Conservation (phyloP, 2,113 vertebrate species). For the Poeciliopsis prolifica region DNA sequence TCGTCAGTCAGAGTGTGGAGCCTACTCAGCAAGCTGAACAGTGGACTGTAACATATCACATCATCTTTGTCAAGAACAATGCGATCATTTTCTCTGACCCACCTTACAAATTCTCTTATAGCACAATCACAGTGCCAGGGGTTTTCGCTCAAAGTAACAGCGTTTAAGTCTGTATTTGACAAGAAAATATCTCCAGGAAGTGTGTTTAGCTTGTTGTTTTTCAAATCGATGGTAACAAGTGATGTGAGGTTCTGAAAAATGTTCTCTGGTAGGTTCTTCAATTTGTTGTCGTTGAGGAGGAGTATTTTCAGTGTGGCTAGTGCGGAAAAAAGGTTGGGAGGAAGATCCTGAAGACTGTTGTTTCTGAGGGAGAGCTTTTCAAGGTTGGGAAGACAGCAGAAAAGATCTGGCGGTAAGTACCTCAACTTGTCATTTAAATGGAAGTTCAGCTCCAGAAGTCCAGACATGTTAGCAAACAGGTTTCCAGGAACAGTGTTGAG, state of each 20-base stretch:
- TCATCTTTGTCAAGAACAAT: constrained; percentile 57
- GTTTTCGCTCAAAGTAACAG: constrained; percentile 76
- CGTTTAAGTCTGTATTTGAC: constrained; percentile 23
- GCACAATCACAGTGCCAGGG: constrained; percentile 86
- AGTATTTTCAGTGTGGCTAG: constrained; percentile 74
- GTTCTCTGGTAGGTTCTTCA: constrained; percentile 74
- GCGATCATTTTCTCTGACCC: constrained; percentile 78
- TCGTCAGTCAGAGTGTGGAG: constrained; percentile 56
- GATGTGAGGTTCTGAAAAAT: constrained; percentile 76
- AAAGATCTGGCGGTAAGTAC: constrained; percentile 79
- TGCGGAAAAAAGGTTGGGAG: constrained; percentile 78
- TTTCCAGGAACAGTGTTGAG: constrained; percentile 84
- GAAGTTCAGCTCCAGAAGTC: constrained; percentile 78
- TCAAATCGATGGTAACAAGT: constrained; percentile 72
- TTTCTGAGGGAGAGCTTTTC: constrained; percentile 77
- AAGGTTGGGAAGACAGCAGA: constrained; percentile 82
- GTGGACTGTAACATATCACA: constrained; percentile 61
- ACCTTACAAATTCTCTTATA: constrained; percentile 79
- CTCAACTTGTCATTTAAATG: constrained; percentile 77
- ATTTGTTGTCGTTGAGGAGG: constrained; percentile 74
- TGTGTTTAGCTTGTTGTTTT: constrained; percentile 53
- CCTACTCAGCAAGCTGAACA: constrained; percentile 13
- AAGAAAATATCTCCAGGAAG: constrained; percentile 69
- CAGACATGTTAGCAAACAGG: constrained; percentile 86
- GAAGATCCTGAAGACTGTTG: constrained; percentile 79